Conservation (phyloP, 2,797 vertebrate genomes). For the Hemitrygon akajei region DNA sequence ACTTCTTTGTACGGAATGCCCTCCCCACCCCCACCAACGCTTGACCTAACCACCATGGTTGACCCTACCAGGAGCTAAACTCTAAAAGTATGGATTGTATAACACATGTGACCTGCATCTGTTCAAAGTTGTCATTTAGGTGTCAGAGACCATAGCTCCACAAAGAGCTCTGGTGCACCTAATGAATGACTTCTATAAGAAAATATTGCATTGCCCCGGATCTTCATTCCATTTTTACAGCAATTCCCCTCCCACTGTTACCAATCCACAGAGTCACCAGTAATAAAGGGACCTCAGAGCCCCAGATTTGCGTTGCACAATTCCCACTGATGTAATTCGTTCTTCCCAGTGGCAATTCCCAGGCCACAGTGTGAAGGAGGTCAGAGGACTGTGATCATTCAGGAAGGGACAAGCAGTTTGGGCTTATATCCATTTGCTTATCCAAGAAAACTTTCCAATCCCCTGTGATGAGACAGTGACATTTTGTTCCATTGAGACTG, state of each 20-base stretch:
- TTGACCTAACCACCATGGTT: no score
- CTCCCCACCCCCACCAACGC: no score
- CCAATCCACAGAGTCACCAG: no score
- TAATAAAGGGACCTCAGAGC: not conserved
- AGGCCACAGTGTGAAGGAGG: not conserved
- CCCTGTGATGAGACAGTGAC: not conserved
- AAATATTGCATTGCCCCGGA: not conserved
- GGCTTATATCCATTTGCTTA: not conserved
- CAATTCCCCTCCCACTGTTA: not conserved
- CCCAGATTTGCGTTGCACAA: not conserved
- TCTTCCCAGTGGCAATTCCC: not conserved
- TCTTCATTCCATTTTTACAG: not conserved
- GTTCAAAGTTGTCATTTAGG: not conserved
- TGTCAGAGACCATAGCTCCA: not conserved
- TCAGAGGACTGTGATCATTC: not conserved
- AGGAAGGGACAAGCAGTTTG: not conserved
- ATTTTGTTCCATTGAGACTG: not conserved
- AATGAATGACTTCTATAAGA: not conserved
- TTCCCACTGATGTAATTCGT: not conserved
- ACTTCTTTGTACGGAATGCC: no score
- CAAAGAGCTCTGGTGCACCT: not conserved
- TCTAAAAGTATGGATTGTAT: no score
- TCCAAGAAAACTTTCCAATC: not conserved
- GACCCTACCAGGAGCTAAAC: no score
- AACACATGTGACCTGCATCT: not conserved